Evolutionary conservation across 1,140 invertebrate species (phyloP).

Genomic region (Drosophila mayri): DNA sequence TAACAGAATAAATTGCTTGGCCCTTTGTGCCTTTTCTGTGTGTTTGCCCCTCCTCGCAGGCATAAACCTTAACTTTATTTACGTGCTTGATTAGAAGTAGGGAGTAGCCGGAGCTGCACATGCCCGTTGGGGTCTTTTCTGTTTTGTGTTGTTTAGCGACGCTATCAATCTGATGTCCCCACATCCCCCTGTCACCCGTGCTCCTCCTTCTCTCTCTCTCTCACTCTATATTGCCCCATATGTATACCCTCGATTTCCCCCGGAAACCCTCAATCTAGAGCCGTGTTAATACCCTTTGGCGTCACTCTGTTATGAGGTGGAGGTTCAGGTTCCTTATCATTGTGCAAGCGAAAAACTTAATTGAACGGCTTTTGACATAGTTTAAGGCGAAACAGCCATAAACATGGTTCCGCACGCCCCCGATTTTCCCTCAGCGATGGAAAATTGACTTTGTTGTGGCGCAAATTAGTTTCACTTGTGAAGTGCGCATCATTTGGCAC

Average conservation of each 20-base stretch:
- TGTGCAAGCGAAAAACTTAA: conserved; percentile 75
- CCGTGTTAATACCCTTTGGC: conserved; percentile 37
- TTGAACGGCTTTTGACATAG: conserved; percentile 79
- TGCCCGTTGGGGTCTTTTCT: conserved; percentile 40
- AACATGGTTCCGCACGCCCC: conserved; percentile 27
- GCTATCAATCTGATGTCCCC: conserved; percentile 57
- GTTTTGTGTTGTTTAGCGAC: conserved; percentile 53
- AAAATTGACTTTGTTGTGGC: conserved; percentile 46
- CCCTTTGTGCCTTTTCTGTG: conserved; percentile 31
- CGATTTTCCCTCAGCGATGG: conserved; percentile 11
- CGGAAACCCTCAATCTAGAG: background rate
- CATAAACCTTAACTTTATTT: conserved; percentile 82
- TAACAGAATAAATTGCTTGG: conserved; percentile 22
- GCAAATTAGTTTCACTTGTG: conserved; percentile 78
- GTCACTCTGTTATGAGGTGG: conserved; percentile 50
- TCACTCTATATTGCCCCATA: background rate
- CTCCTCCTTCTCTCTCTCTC: background rate
- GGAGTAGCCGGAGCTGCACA: conserved; percentile 16
- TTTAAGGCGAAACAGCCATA: conserved; percentile 57
- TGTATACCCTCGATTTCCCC: conserved; percentile 18
- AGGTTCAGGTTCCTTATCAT: conserved; percentile 60
- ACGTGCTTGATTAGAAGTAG: conserved; percentile 79
- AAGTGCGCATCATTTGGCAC: conserved; percentile 68
- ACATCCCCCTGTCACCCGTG: conserved; percentile 7
- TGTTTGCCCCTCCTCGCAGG: conserved; percentile 22